Evolutionary conservation across 1,140 invertebrate species (phyloP).

Genomic region (Zeugodacus cucurbitae): DNA sequence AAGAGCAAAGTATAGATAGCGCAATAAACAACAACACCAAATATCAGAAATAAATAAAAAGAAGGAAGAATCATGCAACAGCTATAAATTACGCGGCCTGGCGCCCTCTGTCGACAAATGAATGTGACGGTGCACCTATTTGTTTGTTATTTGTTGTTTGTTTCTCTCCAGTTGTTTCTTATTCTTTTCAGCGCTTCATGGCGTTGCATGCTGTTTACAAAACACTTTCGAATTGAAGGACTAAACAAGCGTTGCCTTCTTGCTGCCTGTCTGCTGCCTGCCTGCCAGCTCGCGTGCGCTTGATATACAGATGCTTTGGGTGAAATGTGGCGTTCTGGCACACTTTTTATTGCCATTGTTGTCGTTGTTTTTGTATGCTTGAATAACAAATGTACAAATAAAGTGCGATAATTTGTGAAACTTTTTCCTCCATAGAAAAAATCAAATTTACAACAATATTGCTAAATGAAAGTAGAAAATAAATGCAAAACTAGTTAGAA

Average conservation of each 20-base stretch:
- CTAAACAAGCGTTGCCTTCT: slow-evolving; percentile 30
- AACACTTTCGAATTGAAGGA: too few relatives aligned
- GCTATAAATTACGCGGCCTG: slow-evolving; percentile 6
- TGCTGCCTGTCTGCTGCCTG: neutral
- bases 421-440: neutral
- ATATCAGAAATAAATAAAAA: too few relatives aligned
- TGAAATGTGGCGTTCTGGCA: neutral
- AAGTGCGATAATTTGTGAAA: slow-evolving; percentile 28
- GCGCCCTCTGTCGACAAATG: slow-evolving; percentile 28
- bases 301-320: slow-evolving; percentile 1
- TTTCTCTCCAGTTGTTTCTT: neutral
- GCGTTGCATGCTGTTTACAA: neutral
- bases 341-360: neutral
- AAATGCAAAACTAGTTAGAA: slow-evolving; percentile 22
- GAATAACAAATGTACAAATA: slow-evolving; percentile 31
- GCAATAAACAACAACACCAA: too few relatives aligned
- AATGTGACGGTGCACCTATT: neutral
- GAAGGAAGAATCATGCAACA: neutral
- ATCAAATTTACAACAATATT: neutral
- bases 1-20: too few relatives aligned
- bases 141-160: neutral
- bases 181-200: neutral
- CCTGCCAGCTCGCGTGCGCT: neutral
- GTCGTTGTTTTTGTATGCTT: neutral
- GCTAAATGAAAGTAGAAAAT: neutral